These are phyloP conservation scores for Theristus sp. DNA, from an alignment of 2,888 invertebrate species.

Conservation along the genomic window DNA sequence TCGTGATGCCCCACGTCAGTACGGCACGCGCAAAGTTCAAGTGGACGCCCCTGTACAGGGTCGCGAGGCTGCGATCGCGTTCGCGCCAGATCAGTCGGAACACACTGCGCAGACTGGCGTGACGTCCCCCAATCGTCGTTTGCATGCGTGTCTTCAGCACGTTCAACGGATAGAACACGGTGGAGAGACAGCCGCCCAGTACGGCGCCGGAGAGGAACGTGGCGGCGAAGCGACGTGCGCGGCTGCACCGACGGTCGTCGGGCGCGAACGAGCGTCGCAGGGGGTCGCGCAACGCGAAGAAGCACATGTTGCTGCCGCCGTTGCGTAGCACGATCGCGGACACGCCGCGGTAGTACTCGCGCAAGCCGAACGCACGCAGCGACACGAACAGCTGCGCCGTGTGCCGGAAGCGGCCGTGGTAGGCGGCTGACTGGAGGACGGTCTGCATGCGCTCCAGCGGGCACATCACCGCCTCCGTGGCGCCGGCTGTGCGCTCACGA, in stretches of 20 bases:
- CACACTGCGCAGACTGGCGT: slow-evolving; percentile 19
- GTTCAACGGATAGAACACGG: slow-evolving; percentile 83
- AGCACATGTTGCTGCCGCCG: slow-evolving; percentile 75
- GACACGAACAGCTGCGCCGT: slow-evolving; percentile 53
- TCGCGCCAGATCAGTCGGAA: slow-evolving; percentile 50
- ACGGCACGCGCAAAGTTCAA: slow-evolving; percentile 83
- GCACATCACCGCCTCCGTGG: slow-evolving; percentile 63
- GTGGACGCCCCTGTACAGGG: slow-evolving; percentile 76
- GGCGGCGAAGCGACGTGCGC: not conserved
- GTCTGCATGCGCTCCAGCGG: slow-evolving; percentile 93
- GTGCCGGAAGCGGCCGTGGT: slow-evolving; percentile 62
- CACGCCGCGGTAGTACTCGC: slow-evolving; percentile 48
- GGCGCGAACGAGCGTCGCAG: not conserved
- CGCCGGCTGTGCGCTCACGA: no score
- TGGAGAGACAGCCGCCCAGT: slow-evolving; percentile 60
- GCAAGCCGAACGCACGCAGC: slow-evolving; percentile 11
- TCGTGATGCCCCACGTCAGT: slow-evolving; percentile 94
- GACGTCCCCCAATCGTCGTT: slow-evolving; percentile 50
- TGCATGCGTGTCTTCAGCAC: slow-evolving; percentile 92
- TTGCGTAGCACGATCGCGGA: slow-evolving; percentile 71
- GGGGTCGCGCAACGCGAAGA: slow-evolving; percentile 52
- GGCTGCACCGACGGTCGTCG: not conserved
- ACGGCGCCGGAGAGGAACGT: not conserved
- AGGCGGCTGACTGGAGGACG: slow-evolving; percentile 54
- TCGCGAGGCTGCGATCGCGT: slow-evolving; percentile 53